Conservation (phyloP, 2,888 invertebrate species). For the Dasysyrphus albostriatus region DNA sequence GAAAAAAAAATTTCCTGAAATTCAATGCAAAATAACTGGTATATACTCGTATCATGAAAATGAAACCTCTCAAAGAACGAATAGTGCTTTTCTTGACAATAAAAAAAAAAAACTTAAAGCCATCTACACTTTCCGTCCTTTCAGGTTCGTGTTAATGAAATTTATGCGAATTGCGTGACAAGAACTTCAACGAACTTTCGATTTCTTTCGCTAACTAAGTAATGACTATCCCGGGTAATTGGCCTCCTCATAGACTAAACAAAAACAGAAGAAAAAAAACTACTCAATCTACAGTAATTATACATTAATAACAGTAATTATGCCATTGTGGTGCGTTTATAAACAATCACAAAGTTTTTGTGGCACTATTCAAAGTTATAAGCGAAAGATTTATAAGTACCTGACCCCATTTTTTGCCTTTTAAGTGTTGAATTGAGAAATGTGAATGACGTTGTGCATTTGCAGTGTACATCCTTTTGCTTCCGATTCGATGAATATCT, state of each 20-base stretch:
- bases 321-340: constrained; percentile 50
- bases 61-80: neutral
- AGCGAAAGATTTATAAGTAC: constrained; percentile 6
- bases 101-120: constrained; percentile 11
- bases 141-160: constrained; percentile 52
- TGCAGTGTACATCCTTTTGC: neutral
- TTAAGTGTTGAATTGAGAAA: constrained; percentile 31
- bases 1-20: too few relatives aligned
- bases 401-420: constrained; percentile 42
- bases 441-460: constrained; percentile 11
- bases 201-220: constrained; percentile 50
- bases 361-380: constrained; percentile 19
- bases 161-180: constrained; percentile 61
- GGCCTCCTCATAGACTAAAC: constrained; percentile 31
- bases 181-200: constrained; percentile 50
- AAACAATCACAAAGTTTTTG: constrained; percentile 39
- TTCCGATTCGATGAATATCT: constrained; percentile 28
- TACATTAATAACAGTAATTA: constrained; percentile 56
- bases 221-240: constrained; percentile 41
- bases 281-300: constrained; percentile 50
- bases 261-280: constrained; percentile 2
- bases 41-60: neutral
- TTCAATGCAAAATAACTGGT: too few relatives aligned
- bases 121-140: neutral
- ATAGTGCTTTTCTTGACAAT: constrained; percentile 6